These are phyloP conservation scores for Xylota sylvarum DNA, from an alignment of 2,888 invertebrate species.

Conservation along the genomic window DNA sequence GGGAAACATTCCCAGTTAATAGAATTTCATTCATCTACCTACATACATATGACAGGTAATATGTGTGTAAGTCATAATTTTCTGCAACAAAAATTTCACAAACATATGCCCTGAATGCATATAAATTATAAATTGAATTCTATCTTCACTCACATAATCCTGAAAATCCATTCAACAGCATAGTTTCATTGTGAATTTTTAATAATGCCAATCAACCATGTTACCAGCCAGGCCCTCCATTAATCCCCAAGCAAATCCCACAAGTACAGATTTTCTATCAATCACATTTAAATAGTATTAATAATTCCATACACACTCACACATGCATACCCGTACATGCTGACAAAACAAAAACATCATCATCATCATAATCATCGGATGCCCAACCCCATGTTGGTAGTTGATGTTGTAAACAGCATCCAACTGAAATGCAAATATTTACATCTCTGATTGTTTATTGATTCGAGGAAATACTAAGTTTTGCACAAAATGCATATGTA, in stretches of 20 bases:
- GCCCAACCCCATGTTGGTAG: constrained; percentile 42
- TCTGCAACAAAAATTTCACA: background rate
- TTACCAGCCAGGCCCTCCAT: constrained; percentile 15
- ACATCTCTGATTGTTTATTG: constrained; percentile 75
- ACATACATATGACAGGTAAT: too few species aligned
- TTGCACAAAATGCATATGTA: constrained; percentile 53
- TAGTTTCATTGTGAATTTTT: constrained; percentile 25
- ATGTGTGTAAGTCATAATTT: background rate
- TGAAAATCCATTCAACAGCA: constrained; percentile 14
- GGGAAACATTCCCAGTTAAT: too few species aligned
- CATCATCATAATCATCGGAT: constrained; percentile 2
- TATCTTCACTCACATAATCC: background rate
- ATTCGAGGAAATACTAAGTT: constrained; percentile 74
- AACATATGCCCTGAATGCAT: background rate
- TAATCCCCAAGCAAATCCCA: constrained; percentile 43
- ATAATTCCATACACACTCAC: constrained; percentile 42
- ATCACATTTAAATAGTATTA: constrained; percentile 62
- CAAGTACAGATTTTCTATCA: constrained; percentile 58
- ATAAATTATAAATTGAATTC: background rate
- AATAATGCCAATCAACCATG: constrained; percentile 20
- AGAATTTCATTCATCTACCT: background rate
- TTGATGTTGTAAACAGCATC: constrained; percentile 70
- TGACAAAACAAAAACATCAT: constrained; percentile 33
- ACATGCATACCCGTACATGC: background rate
- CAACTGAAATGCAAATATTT: constrained; percentile 72